Evolutionary conservation across 2,888 invertebrate genomes (phyloP), one percentile per base, ranked within the genome.

Genomic region (Caenorhabditis afra): DNA sequence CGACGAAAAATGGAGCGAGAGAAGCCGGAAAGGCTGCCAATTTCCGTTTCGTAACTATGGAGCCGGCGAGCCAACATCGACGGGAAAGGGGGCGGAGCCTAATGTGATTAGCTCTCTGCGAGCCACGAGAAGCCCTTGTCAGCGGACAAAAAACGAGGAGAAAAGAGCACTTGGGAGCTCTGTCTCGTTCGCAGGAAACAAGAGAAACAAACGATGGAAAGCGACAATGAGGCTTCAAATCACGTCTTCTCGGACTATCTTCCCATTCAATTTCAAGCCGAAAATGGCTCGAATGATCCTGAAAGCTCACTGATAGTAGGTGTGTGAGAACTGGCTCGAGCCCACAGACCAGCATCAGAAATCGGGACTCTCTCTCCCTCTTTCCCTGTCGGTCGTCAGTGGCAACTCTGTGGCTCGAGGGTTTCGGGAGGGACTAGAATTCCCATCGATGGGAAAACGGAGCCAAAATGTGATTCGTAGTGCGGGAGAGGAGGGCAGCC

Each of bases 31-130:
- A 62, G 22, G 37, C 55, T 10, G n/a, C 23, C 61, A 70, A 70
- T 70, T 70, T 70, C 70, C 67, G 41, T 39, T 45, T 7, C 39
- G 70, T 70, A 53, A 7, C 61, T 59, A 70, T 70, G 68, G 70
- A 70, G 70, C 55, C 52, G 7, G 44, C 29, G 14, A 59, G 35
- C 58, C 1, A 41, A 16, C 29, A 29, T 5, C 8, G 11, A 16
- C 16, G 18, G 18, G 14, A 8, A 47, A 29, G n/a, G 18, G 61
- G 70, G 70, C 61, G 70, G 70, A 45, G 70, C 39, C n/a, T 47
- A 35, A 37, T 45, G 23, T 49, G 47, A 62, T 62, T 70, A 62
- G 23, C 39, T 41, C 39, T 39, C 11, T 39, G 10, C 18, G 16
- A 18, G 18, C 39, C 22, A 29, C 8, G 44, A 47, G 52, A 22